phyloP scores from a whole-genome alignment of 2,888 invertebrate species.

The Parelbella ahira region DNA sequence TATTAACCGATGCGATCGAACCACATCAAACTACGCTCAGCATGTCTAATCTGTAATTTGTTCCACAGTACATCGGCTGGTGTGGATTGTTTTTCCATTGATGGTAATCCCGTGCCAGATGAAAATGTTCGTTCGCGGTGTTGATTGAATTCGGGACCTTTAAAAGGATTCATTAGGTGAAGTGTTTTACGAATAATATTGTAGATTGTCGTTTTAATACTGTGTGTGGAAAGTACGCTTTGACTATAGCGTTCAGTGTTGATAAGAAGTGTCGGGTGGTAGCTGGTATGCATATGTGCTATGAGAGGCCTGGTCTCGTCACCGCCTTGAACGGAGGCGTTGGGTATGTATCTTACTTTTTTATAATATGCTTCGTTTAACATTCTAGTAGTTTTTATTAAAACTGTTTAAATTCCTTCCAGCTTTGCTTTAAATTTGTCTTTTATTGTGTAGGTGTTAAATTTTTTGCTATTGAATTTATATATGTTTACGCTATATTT shows the following conservation, averaged over 20 bases:
- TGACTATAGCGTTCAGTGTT: conserved; percentile 43
- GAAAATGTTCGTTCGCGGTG: conserved; percentile 72
- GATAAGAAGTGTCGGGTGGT: conserved; percentile 49
- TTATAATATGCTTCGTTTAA: background rate
- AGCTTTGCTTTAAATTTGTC: background rate
- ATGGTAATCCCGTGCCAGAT: conserved; percentile 34
- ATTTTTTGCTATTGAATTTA: no score
- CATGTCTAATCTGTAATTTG: conserved; percentile 45
- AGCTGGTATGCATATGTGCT: conserved; percentile 77
- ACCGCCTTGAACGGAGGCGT: conserved; percentile 70
- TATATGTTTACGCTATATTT: no score
- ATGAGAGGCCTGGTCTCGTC: conserved; percentile 71
- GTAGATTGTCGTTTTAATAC: conserved; percentile 29
- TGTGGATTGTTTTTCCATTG: conserved; percentile 36
- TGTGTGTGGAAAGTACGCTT: conserved; percentile 35
- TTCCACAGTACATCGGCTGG: conserved; percentile 39
- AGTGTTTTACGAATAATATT: conserved; percentile 29
- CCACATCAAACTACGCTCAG: conserved; percentile 28
- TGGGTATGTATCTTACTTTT: conserved; percentile 49
- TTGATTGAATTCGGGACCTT: conserved; percentile 47
- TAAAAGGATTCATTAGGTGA: conserved; percentile 27
- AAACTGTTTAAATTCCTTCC: background rate
- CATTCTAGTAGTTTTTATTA: background rate
- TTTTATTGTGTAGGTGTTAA: no score
- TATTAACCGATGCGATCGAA: conserved; percentile 30